Evolutionary conservation across 2,888 invertebrate species (phyloP).

Genomic region (Tridacna gigas): DNA sequence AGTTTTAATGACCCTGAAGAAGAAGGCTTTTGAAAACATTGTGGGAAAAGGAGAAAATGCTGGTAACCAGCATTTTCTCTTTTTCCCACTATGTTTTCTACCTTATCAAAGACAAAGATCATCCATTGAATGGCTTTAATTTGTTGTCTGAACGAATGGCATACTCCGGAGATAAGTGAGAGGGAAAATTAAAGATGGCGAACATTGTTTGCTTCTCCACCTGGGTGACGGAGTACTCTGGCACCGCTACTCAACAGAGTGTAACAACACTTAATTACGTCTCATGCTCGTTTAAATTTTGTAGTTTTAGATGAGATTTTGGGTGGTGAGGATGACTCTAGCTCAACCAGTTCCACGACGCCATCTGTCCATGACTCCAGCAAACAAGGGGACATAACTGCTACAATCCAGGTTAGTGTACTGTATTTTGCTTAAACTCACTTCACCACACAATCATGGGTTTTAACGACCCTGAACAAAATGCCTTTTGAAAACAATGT

Average conservation of each 20-base stretch:
- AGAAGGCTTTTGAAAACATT: background rate
- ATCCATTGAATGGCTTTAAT: background rate
- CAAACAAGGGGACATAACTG: slow-evolving; percentile 6
- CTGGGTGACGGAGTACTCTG: too few species aligned
- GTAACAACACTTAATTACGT: background rate
- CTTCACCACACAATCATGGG: background rate
- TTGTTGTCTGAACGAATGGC: background rate
- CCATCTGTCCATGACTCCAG: slow-evolving; percentile 65
- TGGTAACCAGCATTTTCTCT: background rate
- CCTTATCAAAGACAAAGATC: too few species aligned
- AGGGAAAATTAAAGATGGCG: too few species aligned
- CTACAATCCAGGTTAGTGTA: background rate
- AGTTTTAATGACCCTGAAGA: too few species aligned
- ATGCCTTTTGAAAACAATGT: background rate
- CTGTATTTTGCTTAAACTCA: background rate
- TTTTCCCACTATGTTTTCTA: background rate
- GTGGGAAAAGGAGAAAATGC: background rate
- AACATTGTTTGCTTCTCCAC: too few species aligned
- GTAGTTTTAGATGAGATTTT: slow-evolving; percentile 78
- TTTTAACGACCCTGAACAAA: background rate
- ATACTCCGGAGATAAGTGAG: too few species aligned
- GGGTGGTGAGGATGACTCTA: slow-evolving; percentile 80
- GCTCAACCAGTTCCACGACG: slow-evolving; percentile 80
- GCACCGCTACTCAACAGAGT: too few species aligned
- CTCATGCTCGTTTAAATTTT: slow-evolving; percentile 11